Evolutionary conservation across 1,140 invertebrate genomes (phyloP), one percentile per base, ranked within the genome.

Genomic region (Drosophila baimaii): DNA sequence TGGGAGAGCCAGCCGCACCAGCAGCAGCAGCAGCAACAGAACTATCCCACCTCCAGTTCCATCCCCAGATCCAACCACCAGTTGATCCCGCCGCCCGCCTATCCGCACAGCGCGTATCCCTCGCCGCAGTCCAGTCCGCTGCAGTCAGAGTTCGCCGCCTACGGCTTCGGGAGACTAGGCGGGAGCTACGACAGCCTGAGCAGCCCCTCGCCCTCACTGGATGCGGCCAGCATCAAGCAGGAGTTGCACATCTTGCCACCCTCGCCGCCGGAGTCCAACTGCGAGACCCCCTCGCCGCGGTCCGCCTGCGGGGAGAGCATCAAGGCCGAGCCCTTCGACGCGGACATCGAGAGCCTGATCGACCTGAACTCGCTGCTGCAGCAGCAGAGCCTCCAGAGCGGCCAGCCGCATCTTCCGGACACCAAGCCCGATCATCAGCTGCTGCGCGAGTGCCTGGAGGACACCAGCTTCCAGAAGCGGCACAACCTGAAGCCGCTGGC

Each of bases 381-480:
- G 52, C 82, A 81, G 21, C 73, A 88, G 52, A 58, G 70, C 21
- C 71, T 79, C 17, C 64, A 70, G 33, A 29, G 41, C 54, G 47
- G 46, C n/a, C 54, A 75, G 37, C 37, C 54, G 13, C 44, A 5
- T n/a, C 52, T 17, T 0, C 21, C 31, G 21, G 77, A 77, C 39
- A 79, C 55, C 12, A 93, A 93, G 46, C 93, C 94, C 81, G 95
- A 96, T 90, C 95, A 97, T 91, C 94, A 95, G 77, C 92, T 97
- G 27, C 91, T 97, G n/a, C 93, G 96, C 19, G 96, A 97, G 88
- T 96, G 96, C 49, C 92, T 97, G 17, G 94, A 95, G 86, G 96
- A 97, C 81, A 97, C 96, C 1, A 95, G 95, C 54, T 97, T 97
- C 89, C 96, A 97, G 91, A 95, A 95, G 89, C 95, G 96, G 78